These are phyloP conservation scores for Astyanax mexicanus DNA, from an alignment of 2,797 vertebrate species.

Conservation along the genomic window DNA sequence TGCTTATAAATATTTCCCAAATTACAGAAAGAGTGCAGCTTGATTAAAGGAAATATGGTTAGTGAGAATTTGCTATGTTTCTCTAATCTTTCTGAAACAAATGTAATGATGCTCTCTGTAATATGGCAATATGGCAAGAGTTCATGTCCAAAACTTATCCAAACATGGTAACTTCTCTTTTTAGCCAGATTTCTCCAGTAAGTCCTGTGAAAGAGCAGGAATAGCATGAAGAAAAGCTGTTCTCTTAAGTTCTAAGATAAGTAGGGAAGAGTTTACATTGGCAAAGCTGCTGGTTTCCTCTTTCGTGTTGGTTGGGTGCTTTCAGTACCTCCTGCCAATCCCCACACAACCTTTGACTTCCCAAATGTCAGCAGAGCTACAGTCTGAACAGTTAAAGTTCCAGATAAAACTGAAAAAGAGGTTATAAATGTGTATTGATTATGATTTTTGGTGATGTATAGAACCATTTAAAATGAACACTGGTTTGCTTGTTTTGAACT, in stretches of 20 bases:
- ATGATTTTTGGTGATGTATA: too few species aligned
- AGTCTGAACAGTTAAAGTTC: too few species aligned
- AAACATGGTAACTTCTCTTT: conserved; percentile 1
- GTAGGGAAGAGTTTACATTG: conserved; percentile 25
- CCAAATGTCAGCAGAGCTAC: not conserved
- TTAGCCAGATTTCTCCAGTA: conserved; percentile 4
- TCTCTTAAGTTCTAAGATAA: conserved; percentile 21
- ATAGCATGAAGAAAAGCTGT: conserved; percentile 1
- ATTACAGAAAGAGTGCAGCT: too few species aligned
- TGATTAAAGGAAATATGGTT: not conserved
- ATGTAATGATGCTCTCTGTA: not conserved
- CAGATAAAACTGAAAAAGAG: too few species aligned
- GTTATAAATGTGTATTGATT: too few species aligned
- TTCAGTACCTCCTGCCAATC: conserved; percentile 9
- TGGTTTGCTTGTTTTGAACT: too few species aligned
- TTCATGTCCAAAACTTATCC: not conserved
- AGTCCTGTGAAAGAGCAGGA: conserved; percentile 12
- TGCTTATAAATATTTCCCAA: too few species aligned
- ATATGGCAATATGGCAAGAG: not conserved
- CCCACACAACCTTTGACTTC: not conserved
- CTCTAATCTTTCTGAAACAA: not conserved
- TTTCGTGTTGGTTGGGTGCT: not conserved
- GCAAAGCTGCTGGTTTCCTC: conserved; percentile 8
- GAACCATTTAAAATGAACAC: too few species aligned
- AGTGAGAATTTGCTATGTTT: not conserved